Percentiles rank a stretch among this genome's conserved stretches.
Evolutionary conservation across 1,140 invertebrate genomes (phyloP).

Genomic region (Calephelis nemesis): DNA sequence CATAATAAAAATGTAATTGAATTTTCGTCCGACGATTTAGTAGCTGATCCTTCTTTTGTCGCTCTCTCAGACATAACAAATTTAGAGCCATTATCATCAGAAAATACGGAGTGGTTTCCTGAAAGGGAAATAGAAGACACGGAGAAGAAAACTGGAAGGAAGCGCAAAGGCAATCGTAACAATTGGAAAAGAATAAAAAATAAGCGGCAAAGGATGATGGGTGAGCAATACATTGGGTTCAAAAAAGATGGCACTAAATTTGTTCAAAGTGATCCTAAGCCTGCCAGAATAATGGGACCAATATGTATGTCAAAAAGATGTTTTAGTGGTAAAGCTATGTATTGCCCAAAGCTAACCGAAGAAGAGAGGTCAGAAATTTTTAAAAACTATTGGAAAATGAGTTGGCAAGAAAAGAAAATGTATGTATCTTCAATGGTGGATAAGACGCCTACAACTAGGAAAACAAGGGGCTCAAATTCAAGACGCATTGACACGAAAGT

Average conservation of each 20-base stretch:
- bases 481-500: no score
- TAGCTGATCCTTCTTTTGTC: not conserved
- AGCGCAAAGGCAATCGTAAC: not conserved
- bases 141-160: not conserved
- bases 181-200: constrained; percentile 21
- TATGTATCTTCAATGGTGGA: no score
- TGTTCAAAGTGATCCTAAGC: constrained; percentile 27
- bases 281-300: constrained; percentile 27
- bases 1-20: constrained; percentile 11
- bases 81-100: constrained; percentile 18
- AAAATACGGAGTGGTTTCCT: constrained; percentile 17
- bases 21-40: not conserved
- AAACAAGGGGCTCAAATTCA: no score
- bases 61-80: constrained; percentile 15
- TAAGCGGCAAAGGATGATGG: constrained; percentile 14
- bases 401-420: not conserved
- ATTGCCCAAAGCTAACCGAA: constrained; percentile 22
- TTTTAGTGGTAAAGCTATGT: constrained; percentile 16
- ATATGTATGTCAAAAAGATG: constrained; percentile 17
- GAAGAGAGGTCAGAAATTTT: constrained; percentile 30
- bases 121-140: constrained; percentile 19
- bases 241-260: constrained; percentile 29
- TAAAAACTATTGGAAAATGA: constrained; percentile 34
- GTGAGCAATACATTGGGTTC: constrained; percentile 19
- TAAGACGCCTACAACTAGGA: no score